Base-by-base conservation (phyloP, 1,140 invertebrate species). In the Bombus confusus region DNA sequence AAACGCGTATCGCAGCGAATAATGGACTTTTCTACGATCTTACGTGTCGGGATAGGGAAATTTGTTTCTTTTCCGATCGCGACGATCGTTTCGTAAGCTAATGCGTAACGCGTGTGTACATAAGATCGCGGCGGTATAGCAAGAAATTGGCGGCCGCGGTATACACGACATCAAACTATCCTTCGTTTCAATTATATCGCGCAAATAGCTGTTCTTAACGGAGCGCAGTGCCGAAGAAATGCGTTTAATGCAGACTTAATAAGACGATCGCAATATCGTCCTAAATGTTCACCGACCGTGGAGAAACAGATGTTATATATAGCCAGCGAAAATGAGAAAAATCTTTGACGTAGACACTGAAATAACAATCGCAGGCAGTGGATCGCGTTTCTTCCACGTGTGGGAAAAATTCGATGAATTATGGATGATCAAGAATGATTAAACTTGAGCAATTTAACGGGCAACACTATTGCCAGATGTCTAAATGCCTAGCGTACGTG, bases 251-350 rank as follows among this genome's bases (percentile, higher is more conserved):
- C 22, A 25, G 52, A 76, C 25, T 59, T 59, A 59, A 59, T 59
- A 39, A 76, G 47, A 31, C 34, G 52, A 59, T 76, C 74, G 52
- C 52, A 34, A 39, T 52, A 59, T 39, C 57, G 74, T 59, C 52
- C 74, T n/a, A 39, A 76, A 76, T 76, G 74, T 37, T 59, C 74
- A n/a, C 13, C 8, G 31, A 34, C 34, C 74, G 74, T 76, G 74
- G 34, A 37, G 37, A 52, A 28, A 59, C 31, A 18, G 74, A 28
- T 59, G 52, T 34, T 59, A 37, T 59, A 76, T 76, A 37, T 59
- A 28, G 34, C 52, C 52, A 18, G 52, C 6, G 13, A 28, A 39
- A 39, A 76, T 76, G n/a, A 59, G 37, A 59, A 59, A 13, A 15
- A 76, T 43, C 39, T 73, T 73, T 31, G 39, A 76, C 57, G 31